Base-by-base conservation (phyloP, 2,888 invertebrate genomes). In the Dasysyrphus albostriatus region DNA sequence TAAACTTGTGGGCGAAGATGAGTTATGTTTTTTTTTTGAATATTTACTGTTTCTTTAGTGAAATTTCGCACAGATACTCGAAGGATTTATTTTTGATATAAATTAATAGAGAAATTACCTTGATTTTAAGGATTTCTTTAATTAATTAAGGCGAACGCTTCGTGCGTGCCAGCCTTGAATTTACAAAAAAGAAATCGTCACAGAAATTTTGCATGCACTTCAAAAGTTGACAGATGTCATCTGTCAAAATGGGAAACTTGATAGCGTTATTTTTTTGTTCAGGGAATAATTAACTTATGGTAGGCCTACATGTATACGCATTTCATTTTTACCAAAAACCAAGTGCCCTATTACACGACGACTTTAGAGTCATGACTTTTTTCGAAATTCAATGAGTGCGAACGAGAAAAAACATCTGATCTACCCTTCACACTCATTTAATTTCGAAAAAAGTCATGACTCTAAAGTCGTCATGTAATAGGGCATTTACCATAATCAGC, bases 101-200 rank as follows among this genome's bases (percentile, higher is more conserved):
- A n/a, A 24, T n/a, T 47, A 47, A 9, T 16, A 19, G 12, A 8
- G 1, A 12, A 76, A 69, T 87, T 83, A 87, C 87, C 87, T 83
- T 29, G 79, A 82, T 89, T 90, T 69, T 69, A 12, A 44, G 56
- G 88, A 90, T 88, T 88, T 89, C 88, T 88, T 89, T 88, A 88
- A 91, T 89, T 88, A 89, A 89, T 90, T 89, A 83, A 90, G 90
- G 90, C 91, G 90, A 92, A 91, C 91, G 90, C 91, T 91, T 85
- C 89, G 90, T 91, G 90, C 92, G 92, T 91, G 92, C 91, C 92
- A 91, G 91, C 92, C 91, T 90, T 88, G 89, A 91, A 90, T 89
- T 90, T 91, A 90, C 88, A 89, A 92, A 67, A 92, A 90, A 90
- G 91, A 89, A 91, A 89, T 83, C 83, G 78, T 79, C 58, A 83